phyloP scores from a whole-genome alignment of 2,797 vertebrate genomes.

The Columba guinea region DNA sequence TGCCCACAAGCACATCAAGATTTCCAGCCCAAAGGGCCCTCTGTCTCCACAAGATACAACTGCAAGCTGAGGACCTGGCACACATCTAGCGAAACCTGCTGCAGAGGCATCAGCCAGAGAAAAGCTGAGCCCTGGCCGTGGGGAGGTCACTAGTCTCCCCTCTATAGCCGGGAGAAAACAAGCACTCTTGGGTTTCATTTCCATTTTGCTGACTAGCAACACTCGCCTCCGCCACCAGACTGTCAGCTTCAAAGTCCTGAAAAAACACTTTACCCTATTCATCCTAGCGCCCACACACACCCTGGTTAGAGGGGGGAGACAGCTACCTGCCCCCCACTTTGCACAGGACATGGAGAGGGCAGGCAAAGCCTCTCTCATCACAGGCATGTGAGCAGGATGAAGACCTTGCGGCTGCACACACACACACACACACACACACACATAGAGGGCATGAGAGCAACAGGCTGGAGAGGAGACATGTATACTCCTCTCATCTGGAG shows the following conservation, averaged over 20 bases:
- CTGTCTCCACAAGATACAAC: not conserved
- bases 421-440: not conserved
- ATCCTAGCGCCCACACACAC: not conserved
- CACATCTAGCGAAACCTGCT: not conserved
- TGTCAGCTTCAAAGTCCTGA: constrained; percentile 46
- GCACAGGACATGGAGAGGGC: not conserved
- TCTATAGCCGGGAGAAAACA: not conserved
- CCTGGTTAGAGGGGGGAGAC: not conserved
- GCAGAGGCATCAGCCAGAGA: not conserved
- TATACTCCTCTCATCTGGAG: not conserved
- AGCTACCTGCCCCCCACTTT: not conserved
- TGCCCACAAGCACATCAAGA: not conserved
- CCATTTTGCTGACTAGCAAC: constrained; percentile 1
- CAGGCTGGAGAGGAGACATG: not conserved
- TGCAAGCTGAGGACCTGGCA: not conserved
- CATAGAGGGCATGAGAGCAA: not conserved
- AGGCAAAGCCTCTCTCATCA: not conserved
- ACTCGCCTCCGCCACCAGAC: not conserved
- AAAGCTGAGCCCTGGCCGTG: rapidly evolving
- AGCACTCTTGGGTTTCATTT: not conserved
- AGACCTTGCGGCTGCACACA: not conserved
- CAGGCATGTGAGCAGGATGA: not conserved
- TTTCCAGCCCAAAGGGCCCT: not conserved
- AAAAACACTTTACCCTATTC: constrained; percentile 37
- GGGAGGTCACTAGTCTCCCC: not conserved